phyloP scores from a whole-genome alignment of 2,113 vertebrate genomes.

The Pycnonotus jocosus region DNA sequence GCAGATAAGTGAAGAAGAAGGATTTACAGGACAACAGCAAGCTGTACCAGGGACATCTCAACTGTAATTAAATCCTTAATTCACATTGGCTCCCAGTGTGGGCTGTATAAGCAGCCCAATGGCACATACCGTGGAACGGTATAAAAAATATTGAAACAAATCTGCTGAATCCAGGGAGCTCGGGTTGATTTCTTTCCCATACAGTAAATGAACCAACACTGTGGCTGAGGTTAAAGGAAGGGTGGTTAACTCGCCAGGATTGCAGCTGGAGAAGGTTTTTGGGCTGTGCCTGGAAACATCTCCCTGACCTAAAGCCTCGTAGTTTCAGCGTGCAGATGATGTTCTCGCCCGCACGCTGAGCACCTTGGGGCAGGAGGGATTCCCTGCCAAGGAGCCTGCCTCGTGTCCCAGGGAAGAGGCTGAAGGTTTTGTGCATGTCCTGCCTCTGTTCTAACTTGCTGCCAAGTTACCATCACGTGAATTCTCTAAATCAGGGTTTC shows the following conservation, averaged over 20 bases:
- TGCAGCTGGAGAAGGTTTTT: not conserved
- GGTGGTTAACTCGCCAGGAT: not conserved
- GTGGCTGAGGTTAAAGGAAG: not conserved
- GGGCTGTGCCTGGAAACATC: not conserved
- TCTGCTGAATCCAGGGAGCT: not conserved
- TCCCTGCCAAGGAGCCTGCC: not conserved
- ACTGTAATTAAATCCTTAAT: constrained; percentile 24
- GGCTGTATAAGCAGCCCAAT: not conserved
- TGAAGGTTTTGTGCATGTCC: not conserved
- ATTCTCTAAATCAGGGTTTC: not conserved
- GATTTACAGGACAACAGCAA: constrained; percentile 25
- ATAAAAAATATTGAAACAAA: not conserved
- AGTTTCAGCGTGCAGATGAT: not conserved
- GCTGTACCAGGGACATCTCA: not conserved
- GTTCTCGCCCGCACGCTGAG: accelerated
- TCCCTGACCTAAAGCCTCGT: not conserved
- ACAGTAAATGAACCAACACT: not conserved
- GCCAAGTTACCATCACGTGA: not conserved
- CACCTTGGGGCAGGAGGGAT: accelerated
- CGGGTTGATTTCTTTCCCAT: not conserved
- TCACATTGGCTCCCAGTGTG: not conserved
- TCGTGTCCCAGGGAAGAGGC: accelerated
- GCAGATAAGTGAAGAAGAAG: constrained; percentile 4
- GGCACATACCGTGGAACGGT: not conserved
- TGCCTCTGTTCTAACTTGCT: not conserved